These are phyloP conservation scores for Drosophila tsacasi DNA, from an alignment of 1,140 invertebrate species.

Conservation along the genomic window DNA sequence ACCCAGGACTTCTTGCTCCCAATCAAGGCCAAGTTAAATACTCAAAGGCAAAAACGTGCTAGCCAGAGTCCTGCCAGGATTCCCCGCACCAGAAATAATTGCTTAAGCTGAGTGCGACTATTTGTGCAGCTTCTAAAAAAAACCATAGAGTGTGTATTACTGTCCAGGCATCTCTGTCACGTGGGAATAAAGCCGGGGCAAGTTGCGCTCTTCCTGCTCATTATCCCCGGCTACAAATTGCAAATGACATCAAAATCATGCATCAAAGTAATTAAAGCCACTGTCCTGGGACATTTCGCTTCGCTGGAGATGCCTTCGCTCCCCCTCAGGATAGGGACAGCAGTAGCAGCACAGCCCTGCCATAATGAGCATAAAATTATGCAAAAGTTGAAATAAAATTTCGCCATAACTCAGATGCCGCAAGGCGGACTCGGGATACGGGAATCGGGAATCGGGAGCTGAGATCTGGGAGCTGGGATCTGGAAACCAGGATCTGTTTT, in stretches of 20 bases:
- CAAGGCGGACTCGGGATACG: background rate
- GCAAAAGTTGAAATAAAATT: slow-evolving; percentile 82
- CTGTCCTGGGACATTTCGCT: slow-evolving; percentile 69
- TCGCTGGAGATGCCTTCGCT: slow-evolving; percentile 41
- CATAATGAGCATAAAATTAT: slow-evolving; percentile 82
- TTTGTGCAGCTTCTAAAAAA: background rate
- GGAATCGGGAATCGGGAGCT: too few species aligned
- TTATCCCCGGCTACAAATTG: slow-evolving; percentile 68
- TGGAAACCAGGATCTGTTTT: background rate
- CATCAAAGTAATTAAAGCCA: slow-evolving; percentile 80
- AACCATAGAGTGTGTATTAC: background rate
- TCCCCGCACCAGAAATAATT: background rate
- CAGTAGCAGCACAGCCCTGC: background rate
- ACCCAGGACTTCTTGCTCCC: background rate
- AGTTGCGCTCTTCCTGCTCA: slow-evolving; percentile 45
- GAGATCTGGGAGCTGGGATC: too few species aligned
- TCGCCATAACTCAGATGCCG: slow-evolving; percentile 63
- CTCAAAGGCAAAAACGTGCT: slow-evolving; percentile 1
- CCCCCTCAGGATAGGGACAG: slow-evolving; percentile 10
- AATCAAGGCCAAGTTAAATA: background rate
- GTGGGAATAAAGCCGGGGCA: slow-evolving; percentile 30
- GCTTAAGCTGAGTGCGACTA: background rate
- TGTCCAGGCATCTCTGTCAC: slow-evolving; percentile 1
- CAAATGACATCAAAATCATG: slow-evolving; percentile 79
- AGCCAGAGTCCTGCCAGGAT: background rate